Base-by-base conservation (phyloP, 2,113 vertebrate genomes). In the Rhea pennata region DNA sequence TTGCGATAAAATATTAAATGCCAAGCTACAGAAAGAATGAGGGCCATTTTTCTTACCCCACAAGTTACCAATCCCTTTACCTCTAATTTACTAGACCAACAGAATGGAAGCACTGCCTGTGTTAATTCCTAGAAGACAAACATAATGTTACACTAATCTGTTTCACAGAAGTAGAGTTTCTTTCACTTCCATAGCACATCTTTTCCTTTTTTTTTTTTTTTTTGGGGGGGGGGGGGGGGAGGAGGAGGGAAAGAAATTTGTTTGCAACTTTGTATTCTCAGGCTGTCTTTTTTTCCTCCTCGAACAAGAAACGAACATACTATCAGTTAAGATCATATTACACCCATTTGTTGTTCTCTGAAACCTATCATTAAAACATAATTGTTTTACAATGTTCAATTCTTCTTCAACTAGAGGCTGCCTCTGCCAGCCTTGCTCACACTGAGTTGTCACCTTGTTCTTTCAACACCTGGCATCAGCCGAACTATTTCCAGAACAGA, bases 1-100 rank as follows among this genome's bases (percentile, higher is more conserved):
- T 98, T 97, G 93, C 93, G 95, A 88, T 96, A 97, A 98, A 97
- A 97, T 97, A 98, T 97, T 95, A 97, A 98, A 98, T 95, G 87
- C 88, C 93, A 95, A 80, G 87, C 91, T 94, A 72, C 89, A 42
- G 95, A 93, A 96, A 89, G 91, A 92, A 50, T 3, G 59, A 90
- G 83, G 88, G 78, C 89, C 46, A 48, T 65, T 92, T 42, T 89
- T 84, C 67, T 62, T 56, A 95, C 56, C 58, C 72, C 44, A 31
- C 9, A 66, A 81, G 69, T 69, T 87, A 91, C 77, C 76, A 48
- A 71, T 14, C 9, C 66, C 92, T 92, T 56, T 56, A 90, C 39
- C 83, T 59, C 56, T 89, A 54, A 83, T 54, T 59, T 39, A 71
- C 56, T 36, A 8, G 29, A 27, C 66, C 72, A 31, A 46, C 61